Evolutionary conservation across 2,888 invertebrate genomes (phyloP), one percentile per base, ranked within the genome.

Genomic region (Diloba caeruleocephala): DNA sequence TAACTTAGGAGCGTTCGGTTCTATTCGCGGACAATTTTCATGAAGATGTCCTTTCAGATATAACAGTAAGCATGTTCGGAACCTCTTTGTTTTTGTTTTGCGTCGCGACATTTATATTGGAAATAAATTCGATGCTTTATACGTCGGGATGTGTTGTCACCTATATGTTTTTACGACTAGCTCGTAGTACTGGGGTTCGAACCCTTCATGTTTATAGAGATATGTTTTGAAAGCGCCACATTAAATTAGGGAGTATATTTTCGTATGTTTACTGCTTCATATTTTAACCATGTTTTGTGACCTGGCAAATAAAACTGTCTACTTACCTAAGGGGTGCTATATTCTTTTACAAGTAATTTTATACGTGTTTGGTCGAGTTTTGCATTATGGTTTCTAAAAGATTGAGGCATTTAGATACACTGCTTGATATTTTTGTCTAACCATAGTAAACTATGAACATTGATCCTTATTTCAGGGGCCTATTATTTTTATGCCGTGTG

Each of bases 81-180:
- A 69, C 37, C 45, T 59, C 53, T 59, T 56, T 63, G 59, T 73
- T 71, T 71, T 77, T 72, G 71, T 78, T 79, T 74, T 63, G 42
- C 63, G 45, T 65, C 63, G 45, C 66, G 74, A 75, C 74, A 70
- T 78, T 78, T 81, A 78, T 80, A 77, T 80, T 56, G 79, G 75
- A 74, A 80, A 87, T 88, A 88, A 86, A 87, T 84, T 86, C 76
- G 57, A 74, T 80, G 74, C 79, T 85, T 87, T 87, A 87, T 82
- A 76, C 55, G 60, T 52, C 65, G 79, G 80, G 77, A 76, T 75
- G 68, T 71, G 77, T 78, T 81, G 82, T 80, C 84, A 83, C 82
- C 78, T 83, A 76, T 77, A 74, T 64, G 65, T 79, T 85, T 84
- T 85, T 86, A 85, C 76, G 82, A 79, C 60, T 56, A 64, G 64